Evolutionary conservation across 2,113 vertebrate species (phyloP).

Genomic region (Chunga burmeisteri): DNA sequence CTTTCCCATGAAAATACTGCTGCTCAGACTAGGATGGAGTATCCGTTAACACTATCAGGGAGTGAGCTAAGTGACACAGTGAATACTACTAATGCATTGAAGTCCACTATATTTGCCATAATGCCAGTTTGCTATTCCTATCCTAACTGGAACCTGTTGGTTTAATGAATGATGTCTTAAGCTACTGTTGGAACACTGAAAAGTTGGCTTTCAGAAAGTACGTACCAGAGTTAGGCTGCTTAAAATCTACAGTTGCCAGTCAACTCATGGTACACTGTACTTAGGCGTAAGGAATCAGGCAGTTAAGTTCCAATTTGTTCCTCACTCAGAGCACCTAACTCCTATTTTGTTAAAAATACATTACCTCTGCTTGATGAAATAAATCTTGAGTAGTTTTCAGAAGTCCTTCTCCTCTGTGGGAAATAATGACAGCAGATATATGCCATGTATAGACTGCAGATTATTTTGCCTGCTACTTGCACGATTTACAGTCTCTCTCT

Average conservation of each 20-base stretch:
- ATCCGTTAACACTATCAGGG: background rate
- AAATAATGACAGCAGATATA: slow-evolving; percentile 29
- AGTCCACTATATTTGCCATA: background rate
- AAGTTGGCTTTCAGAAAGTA: background rate
- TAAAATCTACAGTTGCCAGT: background rate
- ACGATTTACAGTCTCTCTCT: background rate
- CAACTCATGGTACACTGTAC: background rate
- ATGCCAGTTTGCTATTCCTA: background rate
- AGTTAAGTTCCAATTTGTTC: background rate
- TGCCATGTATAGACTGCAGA: background rate
- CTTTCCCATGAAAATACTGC: background rate
- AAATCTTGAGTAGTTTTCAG: slow-evolving; percentile 94
- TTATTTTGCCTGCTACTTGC: background rate
- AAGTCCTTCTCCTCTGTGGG: slow-evolving; percentile 91
- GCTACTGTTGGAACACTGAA: background rate
- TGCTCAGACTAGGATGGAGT: background rate
- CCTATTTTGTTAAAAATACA: background rate
- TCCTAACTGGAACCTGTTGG: background rate
- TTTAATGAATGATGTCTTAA: background rate
- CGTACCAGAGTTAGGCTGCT: background rate
- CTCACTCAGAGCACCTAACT: background rate
- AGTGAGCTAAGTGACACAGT: background rate
- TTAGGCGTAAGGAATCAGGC: background rate
- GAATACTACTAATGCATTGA: background rate
- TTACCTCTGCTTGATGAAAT: slow-evolving; percentile 94